Evolutionary conservation across 2,888 invertebrate species (phyloP).

Genomic region (Gibbula magus): DNA sequence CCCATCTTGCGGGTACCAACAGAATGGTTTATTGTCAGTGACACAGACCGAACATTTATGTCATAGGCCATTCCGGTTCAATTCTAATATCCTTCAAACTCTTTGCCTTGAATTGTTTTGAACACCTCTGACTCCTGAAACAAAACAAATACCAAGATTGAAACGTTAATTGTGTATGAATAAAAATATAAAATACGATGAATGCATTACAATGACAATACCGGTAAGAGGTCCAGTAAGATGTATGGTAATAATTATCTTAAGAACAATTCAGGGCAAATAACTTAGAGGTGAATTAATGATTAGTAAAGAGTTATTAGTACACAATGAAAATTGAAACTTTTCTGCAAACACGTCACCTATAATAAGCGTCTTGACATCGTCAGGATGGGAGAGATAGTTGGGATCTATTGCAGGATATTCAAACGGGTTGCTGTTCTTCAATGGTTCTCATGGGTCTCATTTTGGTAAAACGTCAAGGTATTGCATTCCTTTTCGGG

Average conservation of each 20-base stretch:
- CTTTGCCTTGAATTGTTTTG: not conserved
- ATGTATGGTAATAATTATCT: too few relatives aligned
- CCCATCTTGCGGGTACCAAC: conserved; percentile 17
- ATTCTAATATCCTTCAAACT: conserved; percentile 5
- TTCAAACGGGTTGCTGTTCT: conserved; percentile 79
- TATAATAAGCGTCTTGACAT: not conserved
- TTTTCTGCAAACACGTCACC: not conserved
- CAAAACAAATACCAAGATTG: not conserved
- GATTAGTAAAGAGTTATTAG: not conserved
- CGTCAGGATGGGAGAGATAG: not conserved
- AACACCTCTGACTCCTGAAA: not conserved
- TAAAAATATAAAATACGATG: not conserved
- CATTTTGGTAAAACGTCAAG: too few relatives aligned
- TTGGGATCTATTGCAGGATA: conserved; percentile 30
- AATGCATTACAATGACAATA: conserved; percentile 11
- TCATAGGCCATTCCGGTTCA: not conserved
- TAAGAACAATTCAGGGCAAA: too few relatives aligned
- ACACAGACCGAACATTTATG: not conserved
- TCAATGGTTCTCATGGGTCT: too few relatives aligned
- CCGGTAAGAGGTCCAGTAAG: conserved; percentile 26
- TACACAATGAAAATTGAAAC: not conserved
- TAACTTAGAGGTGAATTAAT: too few relatives aligned
- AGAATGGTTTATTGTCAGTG: not conserved
- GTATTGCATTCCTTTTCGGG: too few relatives aligned
- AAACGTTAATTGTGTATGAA: not conserved